Evolutionary conservation across 1,140 invertebrate genomes (phyloP).

Genomic region (Atta colombica): DNA sequence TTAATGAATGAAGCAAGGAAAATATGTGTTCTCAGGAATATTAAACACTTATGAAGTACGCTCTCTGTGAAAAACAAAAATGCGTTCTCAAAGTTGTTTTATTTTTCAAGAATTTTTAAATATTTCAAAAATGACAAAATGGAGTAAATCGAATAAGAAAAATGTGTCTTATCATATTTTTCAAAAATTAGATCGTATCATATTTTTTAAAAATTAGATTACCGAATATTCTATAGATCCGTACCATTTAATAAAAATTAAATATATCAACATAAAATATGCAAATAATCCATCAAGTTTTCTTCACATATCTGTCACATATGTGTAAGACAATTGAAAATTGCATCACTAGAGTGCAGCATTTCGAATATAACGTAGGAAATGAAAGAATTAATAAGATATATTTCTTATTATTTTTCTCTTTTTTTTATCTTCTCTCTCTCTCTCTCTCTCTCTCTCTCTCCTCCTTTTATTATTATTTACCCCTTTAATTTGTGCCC

Average conservation of each 20-base stretch:
- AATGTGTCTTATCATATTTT: not conserved
- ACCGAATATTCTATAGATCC: not conserved
- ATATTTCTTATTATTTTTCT: not conserved
- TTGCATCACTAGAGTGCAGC: no score
- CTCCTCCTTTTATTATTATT: conserved; percentile 62
- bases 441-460: conserved; percentile 25
- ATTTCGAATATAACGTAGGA: conserved; percentile 22
- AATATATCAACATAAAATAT: not conserved
- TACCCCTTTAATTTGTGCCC: conserved; percentile 55
- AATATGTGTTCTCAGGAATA: conserved; percentile 9
- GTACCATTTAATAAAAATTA: not conserved
- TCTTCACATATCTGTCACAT: not conserved
- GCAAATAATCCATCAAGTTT: not conserved
- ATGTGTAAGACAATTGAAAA: not conserved
- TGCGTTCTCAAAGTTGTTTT: not conserved
- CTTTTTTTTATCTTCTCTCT: not conserved
- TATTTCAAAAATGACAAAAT: not conserved
- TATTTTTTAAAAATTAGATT: not conserved
- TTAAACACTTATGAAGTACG: conserved; percentile 10
- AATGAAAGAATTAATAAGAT: conserved; percentile 30
- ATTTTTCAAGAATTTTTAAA: not conserved
- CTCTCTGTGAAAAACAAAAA: not conserved
- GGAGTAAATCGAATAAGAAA: not conserved
- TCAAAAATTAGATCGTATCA: not conserved
- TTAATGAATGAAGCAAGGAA: not conserved